Evolutionary conservation across 2,888 invertebrate genomes (phyloP), one percentile per base, ranked within the genome.

Genomic region (Pterostichus niger): DNA sequence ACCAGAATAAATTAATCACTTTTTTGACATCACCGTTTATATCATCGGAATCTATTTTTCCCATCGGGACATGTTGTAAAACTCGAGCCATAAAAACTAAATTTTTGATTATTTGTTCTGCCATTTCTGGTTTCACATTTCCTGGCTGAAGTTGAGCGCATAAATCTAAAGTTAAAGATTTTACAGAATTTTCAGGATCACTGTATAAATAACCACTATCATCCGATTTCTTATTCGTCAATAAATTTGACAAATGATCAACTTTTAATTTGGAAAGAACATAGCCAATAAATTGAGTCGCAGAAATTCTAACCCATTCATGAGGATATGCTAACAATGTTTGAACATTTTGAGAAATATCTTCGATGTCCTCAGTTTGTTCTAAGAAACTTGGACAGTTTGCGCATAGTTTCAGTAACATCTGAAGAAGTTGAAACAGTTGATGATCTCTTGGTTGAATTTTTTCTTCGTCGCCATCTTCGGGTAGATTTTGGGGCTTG

Each of bases 241-340:
- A 87, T 83, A 92, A 86, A 64, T 87, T 86, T 24, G 93, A 92
- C 64, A 96, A 90, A 84, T 93, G 92, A 0, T 92, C 92, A 7
- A 92, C 90, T 87, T 95, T 92, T 68, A 94, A 92, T 0, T 92
- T 89, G 0, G 93, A 91, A 80, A 98, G 90, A 75, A 97, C 91
- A 68, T 93, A 92, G 0, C 95, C 95, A 59, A 98, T 89, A 84
- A 97, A 92, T 88, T 96, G 96, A 0, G 94, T 93, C 0, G 97
- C 93, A 83, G 93, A 93, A 64, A 96, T 90, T 80, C 97, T 93
- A 0, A 98, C 96, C 97, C 97, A 97, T 44, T 94, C 92, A 88
- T 98, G 98, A 11, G 96, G 95, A 89, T 98, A 94, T 0, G 92
- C 94, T 13, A 98, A 88, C 59, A 96, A 92, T 15, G 91, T 91